phyloP scores from a whole-genome alignment of 2,888 invertebrate genomes.

The Cecidostiba fungosa region DNA sequence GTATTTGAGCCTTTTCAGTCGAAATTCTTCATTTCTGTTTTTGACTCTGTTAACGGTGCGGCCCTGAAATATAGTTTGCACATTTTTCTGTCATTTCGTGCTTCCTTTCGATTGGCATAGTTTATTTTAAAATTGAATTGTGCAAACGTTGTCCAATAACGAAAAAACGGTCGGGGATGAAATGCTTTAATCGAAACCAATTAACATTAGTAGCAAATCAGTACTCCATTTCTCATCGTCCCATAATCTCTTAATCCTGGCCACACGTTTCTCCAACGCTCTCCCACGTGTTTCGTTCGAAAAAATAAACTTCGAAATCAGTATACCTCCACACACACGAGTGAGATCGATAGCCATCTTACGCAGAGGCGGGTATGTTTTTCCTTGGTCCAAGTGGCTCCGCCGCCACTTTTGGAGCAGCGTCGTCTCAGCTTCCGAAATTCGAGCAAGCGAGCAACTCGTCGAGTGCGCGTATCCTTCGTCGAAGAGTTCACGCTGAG shows the following conservation, averaged over 20 bases:
- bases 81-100: no score
- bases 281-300: background rate
- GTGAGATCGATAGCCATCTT: conserved; percentile 21
- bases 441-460: background rate
- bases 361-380: conserved; percentile 10
- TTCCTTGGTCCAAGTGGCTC: background rate
- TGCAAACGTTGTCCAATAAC: no score
- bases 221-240: background rate
- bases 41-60: no score
- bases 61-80: no score
- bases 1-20: no score
- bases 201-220: background rate
- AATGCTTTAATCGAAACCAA: no score
- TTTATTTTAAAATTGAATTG: no score
- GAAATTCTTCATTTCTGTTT: no score
- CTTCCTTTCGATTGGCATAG: no score
- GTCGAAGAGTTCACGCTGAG: conserved; percentile 1
- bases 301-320: conserved; percentile 10
- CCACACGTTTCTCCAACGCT: background rate
- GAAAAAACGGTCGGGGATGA: no score
- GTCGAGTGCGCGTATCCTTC: conserved; percentile 14
- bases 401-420: background rate
- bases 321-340: background rate
- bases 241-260: background rate
- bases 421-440: background rate